Conservation (phyloP, 2,113 vertebrate genomes). For the Actenoides lindsayi region DNA sequence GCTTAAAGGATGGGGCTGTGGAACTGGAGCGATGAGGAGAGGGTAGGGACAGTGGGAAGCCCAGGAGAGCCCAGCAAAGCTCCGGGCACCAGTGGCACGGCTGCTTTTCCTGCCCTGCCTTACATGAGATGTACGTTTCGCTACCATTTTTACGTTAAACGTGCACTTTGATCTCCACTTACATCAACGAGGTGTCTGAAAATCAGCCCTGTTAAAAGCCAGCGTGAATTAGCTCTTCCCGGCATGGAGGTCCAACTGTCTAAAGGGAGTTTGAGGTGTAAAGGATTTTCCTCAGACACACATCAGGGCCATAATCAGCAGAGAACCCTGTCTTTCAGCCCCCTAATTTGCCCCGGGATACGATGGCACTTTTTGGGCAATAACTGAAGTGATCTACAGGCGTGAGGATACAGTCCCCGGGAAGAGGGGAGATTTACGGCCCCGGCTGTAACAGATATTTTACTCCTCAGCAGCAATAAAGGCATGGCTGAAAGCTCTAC, state of each 20-base stretch:
- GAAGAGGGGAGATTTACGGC: slow-evolving; percentile 67
- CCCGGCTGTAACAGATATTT: slow-evolving; percentile 65
- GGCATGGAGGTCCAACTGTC: neutral
- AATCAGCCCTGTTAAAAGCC: neutral
- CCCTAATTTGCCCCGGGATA: slow-evolving; percentile 60
- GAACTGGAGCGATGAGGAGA: neutral
- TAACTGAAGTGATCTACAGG: slow-evolving; percentile 59
- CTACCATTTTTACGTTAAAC: neutral
- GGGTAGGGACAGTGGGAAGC: neutral
- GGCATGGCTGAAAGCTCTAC: slow-evolving; percentile 71
- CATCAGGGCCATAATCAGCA: slow-evolving; percentile 13
- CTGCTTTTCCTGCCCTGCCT: neutral
- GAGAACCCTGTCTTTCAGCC: neutral
- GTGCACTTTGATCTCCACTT: neutral
- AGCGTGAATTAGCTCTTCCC: neutral
- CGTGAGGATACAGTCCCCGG: slow-evolving; percentile 22
- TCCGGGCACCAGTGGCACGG: neutral
- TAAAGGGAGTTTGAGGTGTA: neutral
- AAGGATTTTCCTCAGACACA: slow-evolving; percentile 16
- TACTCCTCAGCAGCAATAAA: slow-evolving; percentile 69
- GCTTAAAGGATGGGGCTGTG: neutral
- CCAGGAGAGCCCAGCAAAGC: neutral
- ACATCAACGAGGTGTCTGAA: neutral
- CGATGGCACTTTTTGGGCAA: slow-evolving; percentile 56
- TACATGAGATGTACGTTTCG: neutral